These are phyloP conservation scores for Lontra canadensis DNA, from an alignment of 2,113 vertebrate species.

Conservation along the genomic window DNA sequence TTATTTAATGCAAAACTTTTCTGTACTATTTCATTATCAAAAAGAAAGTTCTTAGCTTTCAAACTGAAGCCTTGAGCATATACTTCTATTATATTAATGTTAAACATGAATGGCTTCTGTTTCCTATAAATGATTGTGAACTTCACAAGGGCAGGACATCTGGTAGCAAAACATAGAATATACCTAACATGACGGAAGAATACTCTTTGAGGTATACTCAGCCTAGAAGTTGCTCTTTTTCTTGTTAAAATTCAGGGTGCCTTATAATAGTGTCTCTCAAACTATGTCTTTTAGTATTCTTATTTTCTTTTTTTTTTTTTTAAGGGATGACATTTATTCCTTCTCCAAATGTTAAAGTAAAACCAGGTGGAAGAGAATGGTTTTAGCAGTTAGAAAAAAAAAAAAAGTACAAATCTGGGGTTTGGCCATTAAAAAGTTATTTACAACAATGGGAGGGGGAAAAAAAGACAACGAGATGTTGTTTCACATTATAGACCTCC, in stretches of 20 bases:
- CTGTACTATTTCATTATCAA: conserved; percentile 15
- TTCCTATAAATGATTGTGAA: background rate
- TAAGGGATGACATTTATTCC: conserved; percentile 97
- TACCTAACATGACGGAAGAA: background rate
- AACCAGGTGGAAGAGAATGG: conserved; percentile 88
- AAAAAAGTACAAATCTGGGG: conserved; percentile 94
- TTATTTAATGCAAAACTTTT: background rate
- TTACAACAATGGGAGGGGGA: conserved; percentile 87
- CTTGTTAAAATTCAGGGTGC: background rate
- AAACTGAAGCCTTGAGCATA: background rate
- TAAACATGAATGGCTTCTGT: background rate
- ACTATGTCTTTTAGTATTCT: background rate
- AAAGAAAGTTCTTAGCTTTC: background rate
- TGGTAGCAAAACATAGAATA: background rate
- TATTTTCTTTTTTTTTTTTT: background rate
- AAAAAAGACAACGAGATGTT: conserved; percentile 84
- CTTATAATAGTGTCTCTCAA: background rate
- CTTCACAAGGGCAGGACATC: background rate
- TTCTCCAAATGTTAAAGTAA: conserved; percentile 96
- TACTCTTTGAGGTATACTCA: background rate
- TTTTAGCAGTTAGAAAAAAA: conserved; percentile 98
- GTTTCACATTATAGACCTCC: conserved; percentile 85
- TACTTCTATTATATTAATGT: background rate
- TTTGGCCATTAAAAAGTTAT: conserved; percentile 94
- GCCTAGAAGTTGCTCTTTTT: background rate